These are phyloP conservation scores for Caenorhabditis sp. DNA, from an alignment of 2,888 invertebrate genomes.

Conservation along the genomic window DNA sequence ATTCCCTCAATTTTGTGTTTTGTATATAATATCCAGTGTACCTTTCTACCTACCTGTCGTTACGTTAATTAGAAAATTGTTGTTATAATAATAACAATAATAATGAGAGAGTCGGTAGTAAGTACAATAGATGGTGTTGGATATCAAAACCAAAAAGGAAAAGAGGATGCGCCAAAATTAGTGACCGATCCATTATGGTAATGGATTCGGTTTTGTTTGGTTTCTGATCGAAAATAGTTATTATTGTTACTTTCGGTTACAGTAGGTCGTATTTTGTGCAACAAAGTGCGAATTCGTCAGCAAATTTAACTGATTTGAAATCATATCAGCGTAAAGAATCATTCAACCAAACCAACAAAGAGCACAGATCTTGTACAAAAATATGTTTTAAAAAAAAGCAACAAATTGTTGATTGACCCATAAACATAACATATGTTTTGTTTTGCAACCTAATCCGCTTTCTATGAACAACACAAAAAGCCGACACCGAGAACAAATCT, in stretches of 20 bases:
- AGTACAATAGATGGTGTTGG: conserved; percentile 2
- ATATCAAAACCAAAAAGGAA: conserved; percentile 13
- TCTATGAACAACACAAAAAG: not conserved
- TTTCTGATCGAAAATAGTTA: no score
- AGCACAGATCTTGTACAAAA: not conserved
- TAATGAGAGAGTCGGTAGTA: conserved; percentile 28
- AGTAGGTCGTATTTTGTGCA: not conserved
- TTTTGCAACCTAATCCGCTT: conserved; percentile 39
- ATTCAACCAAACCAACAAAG: not conserved
- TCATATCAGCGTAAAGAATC: not conserved
- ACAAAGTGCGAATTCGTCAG: not conserved
- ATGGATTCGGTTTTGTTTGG: not conserved
- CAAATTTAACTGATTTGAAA: not conserved
- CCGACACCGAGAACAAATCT: conserved; percentile 26
- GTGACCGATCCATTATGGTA: not conserved
- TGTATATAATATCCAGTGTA: not conserved
- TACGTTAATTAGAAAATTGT: conserved; percentile 43
- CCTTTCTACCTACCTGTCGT: not conserved
- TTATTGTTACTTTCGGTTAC: not conserved
- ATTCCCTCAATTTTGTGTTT: not conserved
- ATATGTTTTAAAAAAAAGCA: not conserved
- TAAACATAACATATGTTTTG: conserved; percentile 44
- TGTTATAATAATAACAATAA: conserved; percentile 22
- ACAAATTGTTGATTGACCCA: conserved; percentile 31
- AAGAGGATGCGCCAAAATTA: not conserved